Evolutionary conservation across 2,888 invertebrate genomes (phyloP), one percentile per base, ranked within the genome.

Genomic region (Dasysyrphus albostriatus): DNA sequence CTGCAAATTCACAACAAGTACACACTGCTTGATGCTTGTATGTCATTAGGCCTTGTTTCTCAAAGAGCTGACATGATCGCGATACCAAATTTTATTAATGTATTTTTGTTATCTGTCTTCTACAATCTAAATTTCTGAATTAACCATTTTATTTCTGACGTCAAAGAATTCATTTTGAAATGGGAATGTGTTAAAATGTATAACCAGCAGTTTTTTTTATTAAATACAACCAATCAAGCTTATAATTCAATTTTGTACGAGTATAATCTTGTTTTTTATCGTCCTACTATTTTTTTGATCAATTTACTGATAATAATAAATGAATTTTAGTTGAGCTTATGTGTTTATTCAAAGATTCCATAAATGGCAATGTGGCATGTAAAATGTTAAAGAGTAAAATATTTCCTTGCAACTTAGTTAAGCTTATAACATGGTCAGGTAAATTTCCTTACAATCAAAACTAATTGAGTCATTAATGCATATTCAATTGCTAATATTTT

Each of bases 381-480:
- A 44, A 24, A 6, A 7, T 32, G 32, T 7, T 32, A 32, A 32
- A 32, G 32, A 32, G 32, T 32, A 3, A 32, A 32, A 6, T 32
- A 32, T 5, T 32, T 7, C 5, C 32, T 32, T 32, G 32, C 32
- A 32, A 32, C 32, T 32, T 5, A 7, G 5, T 5, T 32, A 5
- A 32, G 32, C 32, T 32, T 32, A 32, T 4, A 32, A 32, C 32
- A 32, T 32, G 32, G 32, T 5, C 5, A 4, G 4, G 32, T 32
- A 14, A 12, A 37, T 39, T 39, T 37, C 19, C 14, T 24, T 16
- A 59, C 14, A 24, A 39, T 24, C 5, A n/a, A 32, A 9, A 73
- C 58, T 79, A 54, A 79, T 79, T 58, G 58, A 73, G 58, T n/a
- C 65, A 74, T 80, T 74, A 59, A 47, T 67, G 73, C 67, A 67